A percentile compares a stretch with the other conserved stretches of the same genome.
Conservation (phyloP, 2,888 invertebrate species). For the Sinhomidia bicolor region DNA sequence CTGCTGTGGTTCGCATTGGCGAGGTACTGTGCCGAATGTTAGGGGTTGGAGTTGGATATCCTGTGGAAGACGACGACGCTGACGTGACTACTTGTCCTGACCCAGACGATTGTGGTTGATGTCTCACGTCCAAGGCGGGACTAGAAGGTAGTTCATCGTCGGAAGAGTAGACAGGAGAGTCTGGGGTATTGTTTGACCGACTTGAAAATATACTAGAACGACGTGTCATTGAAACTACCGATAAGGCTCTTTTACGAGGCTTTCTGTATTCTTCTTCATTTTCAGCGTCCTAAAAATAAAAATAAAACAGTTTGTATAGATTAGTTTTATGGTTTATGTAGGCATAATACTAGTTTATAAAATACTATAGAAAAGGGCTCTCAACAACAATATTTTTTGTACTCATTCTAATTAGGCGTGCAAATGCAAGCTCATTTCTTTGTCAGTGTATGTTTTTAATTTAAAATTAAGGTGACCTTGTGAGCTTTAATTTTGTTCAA, state of each 20-base stretch:
- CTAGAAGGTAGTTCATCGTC: conserved; percentile 75
- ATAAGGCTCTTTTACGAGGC: conserved; percentile 80
- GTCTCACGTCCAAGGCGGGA: conserved; percentile 48
- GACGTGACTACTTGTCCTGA: conserved; percentile 45
- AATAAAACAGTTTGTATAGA: not conserved
- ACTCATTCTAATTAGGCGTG: no score
- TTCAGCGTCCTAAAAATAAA: conserved; percentile 81
- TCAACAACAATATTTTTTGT: no score
- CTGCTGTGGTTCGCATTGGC: conserved; percentile 80
- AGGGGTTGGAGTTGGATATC: conserved; percentile 58
- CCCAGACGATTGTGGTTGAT: conserved; percentile 46
- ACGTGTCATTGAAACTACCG: conserved; percentile 78
- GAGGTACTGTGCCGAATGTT: conserved; percentile 76
- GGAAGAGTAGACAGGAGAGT: conserved; percentile 78
- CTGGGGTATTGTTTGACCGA: conserved; percentile 75
- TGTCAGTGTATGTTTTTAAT: no score
- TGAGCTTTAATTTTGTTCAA: no score
- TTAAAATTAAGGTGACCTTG: no score
- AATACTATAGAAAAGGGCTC: no score
- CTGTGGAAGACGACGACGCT: conserved; percentile 29
- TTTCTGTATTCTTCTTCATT: conserved; percentile 81
- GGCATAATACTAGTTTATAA: not conserved
- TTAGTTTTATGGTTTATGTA: not conserved
- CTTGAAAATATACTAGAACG: conserved; percentile 78
- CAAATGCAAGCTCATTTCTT: no score